phyloP scores from a whole-genome alignment of 2,797 vertebrate species.

The Luscinia luscinia region DNA sequence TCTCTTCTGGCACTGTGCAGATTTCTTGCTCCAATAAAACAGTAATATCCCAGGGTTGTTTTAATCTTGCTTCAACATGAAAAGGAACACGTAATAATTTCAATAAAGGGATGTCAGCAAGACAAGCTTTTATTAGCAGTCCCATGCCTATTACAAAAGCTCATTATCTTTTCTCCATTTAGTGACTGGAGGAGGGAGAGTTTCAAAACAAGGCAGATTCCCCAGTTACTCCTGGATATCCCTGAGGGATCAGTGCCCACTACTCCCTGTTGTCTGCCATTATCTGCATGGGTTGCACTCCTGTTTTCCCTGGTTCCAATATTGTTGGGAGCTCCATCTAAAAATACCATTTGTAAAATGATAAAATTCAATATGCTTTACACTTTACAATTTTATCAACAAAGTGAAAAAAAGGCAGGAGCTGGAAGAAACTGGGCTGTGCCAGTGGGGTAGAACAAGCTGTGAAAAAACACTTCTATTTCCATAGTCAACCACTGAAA shows the following conservation, averaged over 20 bases:
- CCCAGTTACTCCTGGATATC: neutral
- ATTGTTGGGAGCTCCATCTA: neutral
- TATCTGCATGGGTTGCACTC: neutral
- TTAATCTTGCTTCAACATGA: conserved; percentile 51
- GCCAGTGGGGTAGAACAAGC: neutral
- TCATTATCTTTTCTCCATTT: conserved; percentile 23
- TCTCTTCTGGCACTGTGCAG: conserved; percentile 20
- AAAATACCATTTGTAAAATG: neutral
- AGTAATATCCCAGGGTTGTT: conserved; percentile 14
- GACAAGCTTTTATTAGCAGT: conserved; percentile 48
- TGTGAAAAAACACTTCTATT: neutral
- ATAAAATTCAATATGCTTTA: neutral
- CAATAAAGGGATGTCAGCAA: conserved; percentile 32
- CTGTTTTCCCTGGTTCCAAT: neutral
- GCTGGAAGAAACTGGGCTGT: neutral
- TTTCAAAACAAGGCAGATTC: neutral
- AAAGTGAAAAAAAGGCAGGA: neutral
- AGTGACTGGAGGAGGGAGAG: neutral
- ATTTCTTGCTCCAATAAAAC: conserved; percentile 39
- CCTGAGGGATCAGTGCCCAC: neutral
- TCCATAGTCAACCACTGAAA: neutral
- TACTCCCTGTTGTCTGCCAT: neutral
- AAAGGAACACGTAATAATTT: conserved; percentile 51
- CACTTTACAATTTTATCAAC: neutral
- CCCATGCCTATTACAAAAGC: conserved; percentile 16